A percentile compares a stretch with the other conserved stretches of the same genome.
These are phyloP conservation scores for Lathronympha strigana DNA, from an alignment of 2,888 invertebrate genomes.

Conservation along the genomic window DNA sequence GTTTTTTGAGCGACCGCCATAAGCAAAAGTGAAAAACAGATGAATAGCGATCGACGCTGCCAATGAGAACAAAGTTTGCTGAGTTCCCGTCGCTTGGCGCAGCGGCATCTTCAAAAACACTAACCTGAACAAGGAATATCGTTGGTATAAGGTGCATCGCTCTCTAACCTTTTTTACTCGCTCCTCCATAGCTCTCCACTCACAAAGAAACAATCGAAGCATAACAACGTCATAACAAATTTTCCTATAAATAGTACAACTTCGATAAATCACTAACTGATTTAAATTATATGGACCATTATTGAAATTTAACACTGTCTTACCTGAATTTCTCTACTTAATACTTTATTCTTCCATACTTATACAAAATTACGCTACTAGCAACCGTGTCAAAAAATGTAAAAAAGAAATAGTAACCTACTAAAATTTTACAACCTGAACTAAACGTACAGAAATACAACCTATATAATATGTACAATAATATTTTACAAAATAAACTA, in stretches of 20 bases:
- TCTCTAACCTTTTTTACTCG: neutral
- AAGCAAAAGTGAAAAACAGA: neutral
- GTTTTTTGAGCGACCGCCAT: too few species aligned
- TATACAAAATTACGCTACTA: slow-evolving; percentile 11
- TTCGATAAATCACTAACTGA: slow-evolving; percentile 28
- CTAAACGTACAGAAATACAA: slow-evolving; percentile 8
- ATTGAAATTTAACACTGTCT: neutral
- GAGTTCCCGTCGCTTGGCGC: too few species aligned
- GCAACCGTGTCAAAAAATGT: neutral
- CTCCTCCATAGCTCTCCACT: neutral
- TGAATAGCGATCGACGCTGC: neutral
- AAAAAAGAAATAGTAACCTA: neutral
- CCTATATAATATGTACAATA: slow-evolving; percentile 16
- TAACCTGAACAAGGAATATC: too few species aligned
- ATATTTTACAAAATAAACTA: slow-evolving; percentile 2
- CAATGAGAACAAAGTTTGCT: neutral
- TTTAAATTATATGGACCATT: slow-evolving; percentile 14
- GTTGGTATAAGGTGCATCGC: too few species aligned
- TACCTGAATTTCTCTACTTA: neutral
- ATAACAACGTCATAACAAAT: slow-evolving; percentile 34
- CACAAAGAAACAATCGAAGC: slow-evolving; percentile 24
- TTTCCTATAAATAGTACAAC: slow-evolving; percentile 17
- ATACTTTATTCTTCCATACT: neutral
- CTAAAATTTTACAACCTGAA: neutral
- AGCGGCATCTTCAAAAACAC: too few species aligned